Conservation (phyloP, 2,888 invertebrate species). For the Thymelicus sylvestris region DNA sequence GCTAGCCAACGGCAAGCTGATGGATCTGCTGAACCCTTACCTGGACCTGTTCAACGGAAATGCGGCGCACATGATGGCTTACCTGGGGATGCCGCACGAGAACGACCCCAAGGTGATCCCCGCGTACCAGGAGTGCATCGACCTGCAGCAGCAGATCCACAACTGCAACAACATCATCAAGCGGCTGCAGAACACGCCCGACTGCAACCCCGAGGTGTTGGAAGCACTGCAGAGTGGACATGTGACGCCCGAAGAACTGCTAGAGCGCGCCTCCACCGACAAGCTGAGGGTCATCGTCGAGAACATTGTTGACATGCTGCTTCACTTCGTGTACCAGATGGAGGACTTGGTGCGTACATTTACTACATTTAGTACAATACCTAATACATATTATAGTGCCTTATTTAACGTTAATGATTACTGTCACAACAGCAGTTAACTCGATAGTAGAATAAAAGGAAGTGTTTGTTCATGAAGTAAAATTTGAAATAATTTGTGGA, state of each 20-base stretch:
- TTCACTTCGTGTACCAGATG: constrained; percentile 87
- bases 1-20: constrained; percentile 93
- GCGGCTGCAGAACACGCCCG: constrained; percentile 87
- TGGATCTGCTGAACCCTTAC: constrained; percentile 91
- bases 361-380: no score
- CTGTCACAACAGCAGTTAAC: no score
- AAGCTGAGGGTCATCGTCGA: constrained; percentile 93
- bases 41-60: constrained; percentile 92
- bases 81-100: constrained; percentile 88
- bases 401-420: no score
- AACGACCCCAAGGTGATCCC: constrained; percentile 81
- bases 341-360: constrained; percentile 67
- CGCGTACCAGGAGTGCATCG: constrained; percentile 90
- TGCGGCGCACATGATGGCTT: constrained; percentile 93
- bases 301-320: constrained; percentile 91
- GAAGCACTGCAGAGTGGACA: constrained; percentile 63
- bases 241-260: constrained; percentile 68
- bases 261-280: constrained; percentile 90
- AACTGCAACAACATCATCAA: constrained; percentile 90
- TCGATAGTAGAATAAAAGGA: no score
- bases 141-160: constrained; percentile 95
- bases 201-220: constrained; percentile 62
- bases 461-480: no score
- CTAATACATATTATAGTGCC: no score
- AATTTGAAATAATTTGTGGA: no score